Percentiles rank a stretch among this genome's conserved stretches.
Evolutionary conservation across 2,888 invertebrate genomes (phyloP).

Genomic region (Drosophila neonasuta): DNA sequence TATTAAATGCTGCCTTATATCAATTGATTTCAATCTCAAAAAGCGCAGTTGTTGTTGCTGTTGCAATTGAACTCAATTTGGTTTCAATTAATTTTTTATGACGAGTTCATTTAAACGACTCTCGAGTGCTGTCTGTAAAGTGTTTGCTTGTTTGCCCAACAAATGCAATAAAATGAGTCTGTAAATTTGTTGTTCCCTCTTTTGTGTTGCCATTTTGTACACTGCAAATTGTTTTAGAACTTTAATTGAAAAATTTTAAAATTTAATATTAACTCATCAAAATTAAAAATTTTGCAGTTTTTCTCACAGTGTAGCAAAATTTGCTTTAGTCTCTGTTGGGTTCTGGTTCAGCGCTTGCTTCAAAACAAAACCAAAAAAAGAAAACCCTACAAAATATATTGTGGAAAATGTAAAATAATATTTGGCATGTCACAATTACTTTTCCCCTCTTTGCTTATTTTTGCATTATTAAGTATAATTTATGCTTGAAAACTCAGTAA

Average conservation of each 20-base stretch:
- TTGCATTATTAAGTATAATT: conserved; percentile 33
- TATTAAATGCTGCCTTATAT: conserved; percentile 67
- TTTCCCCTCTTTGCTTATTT: conserved; percentile 5
- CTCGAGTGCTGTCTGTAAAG: conserved; percentile 26
- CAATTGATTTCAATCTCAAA: conserved; percentile 75
- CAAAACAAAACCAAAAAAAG: conserved; percentile 6
- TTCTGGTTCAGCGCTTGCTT: conserved; percentile 61
- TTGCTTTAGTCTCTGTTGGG: conserved; percentile 14
- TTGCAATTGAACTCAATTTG: conserved; percentile 74
- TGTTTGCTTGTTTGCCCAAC: conserved; percentile 55
- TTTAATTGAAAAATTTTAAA: not conserved
- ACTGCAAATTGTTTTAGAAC: not conserved
- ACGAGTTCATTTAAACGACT: conserved; percentile 60
- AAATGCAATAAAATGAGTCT: conserved; percentile 38
- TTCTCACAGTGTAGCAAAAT: conserved; percentile 16
- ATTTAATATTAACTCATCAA: not conserved
- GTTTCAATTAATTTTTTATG: conserved; percentile 63
- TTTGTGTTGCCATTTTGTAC: conserved; percentile 17
- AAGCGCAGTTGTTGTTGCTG: conserved; percentile 1
- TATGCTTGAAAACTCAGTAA: conserved; percentile 30
- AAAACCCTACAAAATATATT: not conserved
- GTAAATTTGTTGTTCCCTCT: no score
- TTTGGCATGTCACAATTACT: conserved; percentile 19
- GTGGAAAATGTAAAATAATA: conserved; percentile 19
- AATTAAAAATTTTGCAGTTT: not conserved